Evolutionary conservation across 1,140 invertebrate species (phyloP).

Genomic region (Brachionus asplanchnoidis): DNA sequence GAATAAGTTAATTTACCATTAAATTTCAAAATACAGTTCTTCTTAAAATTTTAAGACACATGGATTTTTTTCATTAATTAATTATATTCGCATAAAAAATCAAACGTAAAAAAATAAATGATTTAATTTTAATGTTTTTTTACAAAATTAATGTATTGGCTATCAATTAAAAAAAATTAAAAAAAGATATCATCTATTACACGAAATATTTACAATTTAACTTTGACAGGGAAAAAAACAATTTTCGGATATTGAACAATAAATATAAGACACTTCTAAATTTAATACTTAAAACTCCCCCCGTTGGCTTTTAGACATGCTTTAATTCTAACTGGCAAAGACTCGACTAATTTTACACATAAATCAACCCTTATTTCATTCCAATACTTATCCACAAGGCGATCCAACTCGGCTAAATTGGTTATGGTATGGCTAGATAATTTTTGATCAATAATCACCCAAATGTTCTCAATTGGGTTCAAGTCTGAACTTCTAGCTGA

Average conservation of each 20-base stretch:
- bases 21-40: no score
- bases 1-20: no score
- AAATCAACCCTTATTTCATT: no score
- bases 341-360: neutral
- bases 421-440: no score
- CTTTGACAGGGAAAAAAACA: neutral
- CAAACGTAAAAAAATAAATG: constrained; percentile 4
- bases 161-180: constrained; percentile 7
- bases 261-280: constrained; percentile 10
- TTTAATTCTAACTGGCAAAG: neutral
- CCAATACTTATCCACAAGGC: no score
- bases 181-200: neutral
- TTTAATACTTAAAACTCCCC: neutral
- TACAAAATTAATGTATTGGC: neutral
- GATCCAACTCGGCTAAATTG: no score
- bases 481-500: no score
- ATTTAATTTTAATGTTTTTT: constrained; percentile 7
- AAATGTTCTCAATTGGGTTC: no score
- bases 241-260: neutral
- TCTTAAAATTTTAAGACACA: neutral
- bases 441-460: no score
- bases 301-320: neutral
- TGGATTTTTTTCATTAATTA: neutral
- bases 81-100: neutral
- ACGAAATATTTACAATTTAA: constrained; percentile 3